Evolutionary conservation across 2,113 vertebrate genomes (phyloP).

Genomic region (Illadopsis cleaveri): DNA sequence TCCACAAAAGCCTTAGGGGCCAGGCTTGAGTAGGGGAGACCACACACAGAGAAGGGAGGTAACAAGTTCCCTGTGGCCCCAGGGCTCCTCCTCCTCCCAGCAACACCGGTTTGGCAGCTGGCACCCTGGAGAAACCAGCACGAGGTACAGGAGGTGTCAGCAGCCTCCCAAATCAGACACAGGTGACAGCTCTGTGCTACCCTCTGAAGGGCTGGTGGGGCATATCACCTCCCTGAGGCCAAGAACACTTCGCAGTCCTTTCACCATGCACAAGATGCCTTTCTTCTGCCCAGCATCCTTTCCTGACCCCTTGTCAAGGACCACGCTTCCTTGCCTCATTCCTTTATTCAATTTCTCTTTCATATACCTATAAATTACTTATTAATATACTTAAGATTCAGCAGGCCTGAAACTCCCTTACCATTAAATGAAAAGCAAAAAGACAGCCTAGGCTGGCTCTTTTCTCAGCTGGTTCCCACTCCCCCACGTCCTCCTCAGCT

Average conservation of each 20-base stretch:
- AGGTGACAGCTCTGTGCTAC: accelerated
- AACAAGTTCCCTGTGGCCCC: background rate
- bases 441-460: background rate
- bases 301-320: background rate
- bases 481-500: background rate
- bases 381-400: background rate
- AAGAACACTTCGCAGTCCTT: background rate
- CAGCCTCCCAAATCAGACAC: background rate
- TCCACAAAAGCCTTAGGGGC: background rate
- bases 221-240: background rate
- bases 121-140: background rate
- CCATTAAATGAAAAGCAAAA: background rate
- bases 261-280: background rate
- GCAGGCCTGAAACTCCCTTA: background rate
- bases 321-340: background rate
- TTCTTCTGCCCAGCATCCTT: background rate
- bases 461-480: background rate
- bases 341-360: background rate
- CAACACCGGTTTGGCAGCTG: background rate
- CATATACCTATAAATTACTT: background rate
- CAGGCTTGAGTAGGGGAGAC: background rate
- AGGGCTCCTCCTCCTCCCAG: constrained; percentile 7
- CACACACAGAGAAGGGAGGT: constrained; percentile 44
- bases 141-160: background rate
- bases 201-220: background rate